Base-by-base conservation (phyloP, 2,113 vertebrate species). In the Todiramphus chloris region DNA sequence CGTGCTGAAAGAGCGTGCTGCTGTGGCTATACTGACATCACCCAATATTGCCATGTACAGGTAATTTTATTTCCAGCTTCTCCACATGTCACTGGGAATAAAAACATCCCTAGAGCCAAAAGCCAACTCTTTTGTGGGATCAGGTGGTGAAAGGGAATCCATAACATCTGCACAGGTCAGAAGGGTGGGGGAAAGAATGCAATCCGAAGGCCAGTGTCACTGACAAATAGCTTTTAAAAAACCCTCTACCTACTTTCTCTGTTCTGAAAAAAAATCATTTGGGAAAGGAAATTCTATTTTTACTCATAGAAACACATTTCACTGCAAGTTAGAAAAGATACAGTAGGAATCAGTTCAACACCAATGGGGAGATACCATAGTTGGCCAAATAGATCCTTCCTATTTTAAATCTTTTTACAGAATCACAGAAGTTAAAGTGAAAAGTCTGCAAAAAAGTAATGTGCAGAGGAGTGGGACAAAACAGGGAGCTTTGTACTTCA, bases 141-240 rank as follows among this genome's bases (percentile, higher is more conserved):
- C 74, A 83, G 48, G 70, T 93, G 70, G 58, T 4, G 5, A 90
- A 73, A 90, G 53, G 53, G 33, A 88, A 79, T 87, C 62, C 20
- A 30, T 44, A 95, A 70, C 78, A 95, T 90, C 82, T 91, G 78
- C n/a, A 44, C 27, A 56, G 95, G 92, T 97, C 78, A 94, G 43
- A 95, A 79, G 15, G 74, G 27, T 89, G 66, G 62, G 43, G 86
- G 59, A 51, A 37, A 82, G n/a, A 73, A 79, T 48, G 44, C n/a
- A 77, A 69, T 75, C n/a, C 82, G 53, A 89, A 87, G 64, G 37
- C 81, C 48, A 56, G 5, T 66, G 14, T 66, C 16, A 69, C 16
- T 73, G 74, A 67, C 81, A 84, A 91, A 43, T 72, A 43, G 24
- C 3, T 27, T 73, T 74, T 20, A 24, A 51, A 92, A 93, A 79